A percentile compares a stretch with the other conserved stretches of the same genome.
phyloP scores from a whole-genome alignment of 2,113 vertebrate genomes.

The Syngnathus floridae region DNA sequence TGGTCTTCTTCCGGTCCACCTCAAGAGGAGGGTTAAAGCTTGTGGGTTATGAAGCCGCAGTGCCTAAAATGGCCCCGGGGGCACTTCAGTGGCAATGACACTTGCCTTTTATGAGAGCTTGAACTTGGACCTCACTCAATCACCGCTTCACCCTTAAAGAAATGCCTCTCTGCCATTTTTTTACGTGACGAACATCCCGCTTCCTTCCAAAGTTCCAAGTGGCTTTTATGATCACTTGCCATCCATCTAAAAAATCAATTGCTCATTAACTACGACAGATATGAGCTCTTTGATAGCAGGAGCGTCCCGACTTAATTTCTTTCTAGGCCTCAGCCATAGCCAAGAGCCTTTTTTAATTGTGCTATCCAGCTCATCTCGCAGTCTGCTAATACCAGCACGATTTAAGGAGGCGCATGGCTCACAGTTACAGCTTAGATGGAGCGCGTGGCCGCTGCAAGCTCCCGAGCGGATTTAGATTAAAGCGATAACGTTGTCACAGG shows the following conservation, averaged over 20 bases:
- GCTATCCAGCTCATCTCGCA: conserved; percentile 28
- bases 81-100: conserved; percentile 27
- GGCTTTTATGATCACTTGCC: conserved; percentile 8
- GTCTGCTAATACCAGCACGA: conserved; percentile 41
- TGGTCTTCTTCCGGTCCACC: conserved; percentile 22
- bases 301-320: conserved; percentile 17
- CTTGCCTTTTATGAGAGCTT: conserved; percentile 25
- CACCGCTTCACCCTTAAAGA: conserved; percentile 4
- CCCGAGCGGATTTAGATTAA: conserved; percentile 53
- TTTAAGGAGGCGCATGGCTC: conserved; percentile 30
- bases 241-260: conserved; percentile 17
- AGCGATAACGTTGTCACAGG: conserved; percentile 48
- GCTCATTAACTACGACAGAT: conserved; percentile 16
- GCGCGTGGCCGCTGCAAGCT: conserved; percentile 24
- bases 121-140: conserved; percentile 35
- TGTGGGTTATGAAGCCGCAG: conserved; percentile 14
- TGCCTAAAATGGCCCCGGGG: conserved; percentile 30
- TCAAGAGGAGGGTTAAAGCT: conserved; percentile 31
- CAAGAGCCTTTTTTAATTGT: conserved; percentile 30
- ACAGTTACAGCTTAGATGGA: conserved; percentile 27
- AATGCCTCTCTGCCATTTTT: not conserved
- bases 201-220: not conserved
- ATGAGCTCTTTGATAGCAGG: conserved; percentile 13
- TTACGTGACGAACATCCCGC: not conserved
- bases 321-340: conserved; percentile 19